Percentiles rank a stretch among this genome's conserved stretches.
Evolutionary conservation across 2,797 vertebrate species (phyloP).

Genomic region (Chelon labrosus): DNA sequence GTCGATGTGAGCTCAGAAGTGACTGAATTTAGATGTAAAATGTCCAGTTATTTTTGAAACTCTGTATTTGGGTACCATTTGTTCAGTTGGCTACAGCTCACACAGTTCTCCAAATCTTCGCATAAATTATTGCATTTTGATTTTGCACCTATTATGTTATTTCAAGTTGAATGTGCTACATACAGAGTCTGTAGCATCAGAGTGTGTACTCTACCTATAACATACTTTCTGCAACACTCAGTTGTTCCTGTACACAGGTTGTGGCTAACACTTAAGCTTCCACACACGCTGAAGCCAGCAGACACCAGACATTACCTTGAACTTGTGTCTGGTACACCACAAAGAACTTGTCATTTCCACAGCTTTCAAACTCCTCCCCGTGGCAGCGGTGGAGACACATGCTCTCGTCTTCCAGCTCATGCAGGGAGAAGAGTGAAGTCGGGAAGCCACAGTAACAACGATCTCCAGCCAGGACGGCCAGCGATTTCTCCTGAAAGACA

Average conservation of each 20-base stretch:
- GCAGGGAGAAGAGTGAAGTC: slow-evolving; percentile 91
- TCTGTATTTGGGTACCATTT: not conserved
- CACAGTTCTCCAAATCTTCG: no score
- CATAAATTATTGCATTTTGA: no score
- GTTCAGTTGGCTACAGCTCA: no score
- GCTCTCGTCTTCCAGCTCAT: slow-evolving; percentile 92
- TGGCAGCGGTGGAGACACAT: slow-evolving; percentile 91
- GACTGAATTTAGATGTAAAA: not conserved
- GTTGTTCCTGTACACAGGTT: not conserved
- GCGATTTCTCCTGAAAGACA: slow-evolving; percentile 89
- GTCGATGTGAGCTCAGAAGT: not conserved
- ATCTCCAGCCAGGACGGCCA: slow-evolving; percentile 91
- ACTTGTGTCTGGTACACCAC: slow-evolving; percentile 98
- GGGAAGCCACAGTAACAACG: slow-evolving; percentile 94
- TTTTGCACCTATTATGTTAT: no score
- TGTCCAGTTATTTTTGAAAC: not conserved
- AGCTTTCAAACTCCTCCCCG: slow-evolving; percentile 95
- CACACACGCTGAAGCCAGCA: not conserved
- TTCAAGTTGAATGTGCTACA: no score
- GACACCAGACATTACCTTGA: slow-evolving; percentile 86
- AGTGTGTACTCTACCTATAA: not conserved
- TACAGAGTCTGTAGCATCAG: no score
- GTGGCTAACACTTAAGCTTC: not conserved
- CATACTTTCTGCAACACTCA: not conserved
- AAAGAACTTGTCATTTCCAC: slow-evolving; percentile 91